Conservation (phyloP, 2,797 vertebrate genomes). For the Pangasius djambal region DNA sequence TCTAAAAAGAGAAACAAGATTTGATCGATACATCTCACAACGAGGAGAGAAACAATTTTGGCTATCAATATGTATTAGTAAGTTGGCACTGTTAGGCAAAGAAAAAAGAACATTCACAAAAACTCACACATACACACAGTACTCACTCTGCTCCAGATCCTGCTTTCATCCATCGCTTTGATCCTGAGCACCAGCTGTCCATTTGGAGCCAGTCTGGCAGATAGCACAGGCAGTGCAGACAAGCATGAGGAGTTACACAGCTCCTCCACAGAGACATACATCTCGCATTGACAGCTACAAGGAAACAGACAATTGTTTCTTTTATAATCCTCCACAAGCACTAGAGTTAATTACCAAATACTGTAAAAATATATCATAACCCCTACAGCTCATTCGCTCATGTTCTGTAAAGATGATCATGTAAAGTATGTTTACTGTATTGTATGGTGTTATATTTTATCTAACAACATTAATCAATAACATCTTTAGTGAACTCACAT, state of each 20-base stretch:
- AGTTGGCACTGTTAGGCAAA: background rate
- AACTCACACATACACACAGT: slow-evolving; percentile 12
- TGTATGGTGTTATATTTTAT: background rate
- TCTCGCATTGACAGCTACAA: slow-evolving; percentile 83
- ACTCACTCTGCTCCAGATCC: slow-evolving; percentile 64
- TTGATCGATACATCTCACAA: background rate
- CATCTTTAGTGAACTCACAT: slow-evolving; percentile 76
- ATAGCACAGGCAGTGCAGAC: slow-evolving; percentile 76
- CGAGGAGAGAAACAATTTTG: background rate
- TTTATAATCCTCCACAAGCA: background rate
- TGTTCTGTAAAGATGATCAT: background rate
- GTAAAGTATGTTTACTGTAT: background rate
- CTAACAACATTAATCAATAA: no score
- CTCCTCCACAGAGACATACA: slow-evolving; percentile 86
- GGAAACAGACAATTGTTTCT: slow-evolving; percentile 23
- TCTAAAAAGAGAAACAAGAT: slow-evolving; percentile 67
- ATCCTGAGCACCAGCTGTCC: slow-evolving; percentile 78
- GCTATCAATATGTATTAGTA: background rate
- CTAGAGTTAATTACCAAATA: background rate
- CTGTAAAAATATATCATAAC: background rate
- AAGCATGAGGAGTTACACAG: slow-evolving; percentile 85
- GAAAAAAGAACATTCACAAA: slow-evolving; percentile 21
- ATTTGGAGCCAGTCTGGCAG: slow-evolving; percentile 71
- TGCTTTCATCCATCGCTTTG: slow-evolving; percentile 61
- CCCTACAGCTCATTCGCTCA: background rate